Percentiles rank a stretch among this genome's conserved stretches.
phyloP scores from a whole-genome alignment of 1,140 invertebrate species.

The Euglossa dilemma region DNA sequence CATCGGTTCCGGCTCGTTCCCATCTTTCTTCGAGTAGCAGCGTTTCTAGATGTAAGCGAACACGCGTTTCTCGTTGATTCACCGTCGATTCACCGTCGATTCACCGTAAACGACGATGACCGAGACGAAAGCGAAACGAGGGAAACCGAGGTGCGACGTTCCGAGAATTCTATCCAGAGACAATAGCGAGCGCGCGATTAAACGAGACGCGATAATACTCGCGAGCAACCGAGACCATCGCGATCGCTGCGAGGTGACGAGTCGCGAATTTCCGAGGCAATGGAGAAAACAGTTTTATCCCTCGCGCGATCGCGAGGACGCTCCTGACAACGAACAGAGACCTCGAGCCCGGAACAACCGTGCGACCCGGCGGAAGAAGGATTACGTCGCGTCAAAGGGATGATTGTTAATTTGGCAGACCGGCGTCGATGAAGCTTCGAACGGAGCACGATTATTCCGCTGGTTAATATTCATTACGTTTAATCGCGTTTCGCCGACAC shows the following conservation, averaged over 20 bases:
- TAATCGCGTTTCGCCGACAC: neutral
- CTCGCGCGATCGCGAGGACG: neutral
- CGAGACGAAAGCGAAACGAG: neutral
- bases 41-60: constrained; percentile 21
- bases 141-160: neutral
- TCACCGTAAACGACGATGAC: neutral
- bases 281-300: neutral
- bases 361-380: neutral
- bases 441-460: neutral
- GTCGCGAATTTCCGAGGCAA: neutral
- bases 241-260: neutral
- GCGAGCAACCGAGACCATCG: too few relatives aligned
- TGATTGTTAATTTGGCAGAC: neutral
- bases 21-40: constrained; percentile 15
- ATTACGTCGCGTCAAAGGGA: neutral
- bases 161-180: constrained; percentile 71
- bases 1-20: neutral
- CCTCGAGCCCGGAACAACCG: neutral
- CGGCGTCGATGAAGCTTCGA: neutral
- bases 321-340: neutral
- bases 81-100: too few relatives aligned
- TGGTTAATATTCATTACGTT: neutral
- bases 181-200: constrained; percentile 69
- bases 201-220: constrained; percentile 33
- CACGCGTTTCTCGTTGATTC: neutral